phyloP scores from a whole-genome alignment of 37 sponge, comb jelly and placozoan species.

The Sycon ciliatum region DNA sequence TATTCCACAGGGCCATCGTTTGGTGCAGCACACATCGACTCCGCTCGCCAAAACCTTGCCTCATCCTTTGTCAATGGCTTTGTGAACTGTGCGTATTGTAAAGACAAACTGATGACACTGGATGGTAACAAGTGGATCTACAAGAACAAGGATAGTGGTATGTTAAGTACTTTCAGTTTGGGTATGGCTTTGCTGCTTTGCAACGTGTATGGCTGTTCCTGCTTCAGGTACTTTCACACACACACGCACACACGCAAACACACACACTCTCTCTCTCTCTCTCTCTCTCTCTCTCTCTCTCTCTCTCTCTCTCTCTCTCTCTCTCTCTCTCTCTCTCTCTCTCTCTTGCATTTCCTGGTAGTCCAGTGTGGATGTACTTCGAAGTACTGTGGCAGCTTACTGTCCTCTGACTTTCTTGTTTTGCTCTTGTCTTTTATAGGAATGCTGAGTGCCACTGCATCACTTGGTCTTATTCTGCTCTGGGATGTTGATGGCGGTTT shows the following conservation, averaged over 20 bases:
- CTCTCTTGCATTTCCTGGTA: too few relatives aligned
- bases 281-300: background rate
- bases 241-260: background rate
- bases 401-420: conserved; percentile 11
- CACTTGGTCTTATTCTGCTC: conserved; percentile 88
- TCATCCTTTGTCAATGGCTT: conserved; percentile 96
- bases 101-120: conserved; percentile 76
- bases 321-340: too few relatives aligned
- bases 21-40: conserved; percentile 63
- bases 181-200: background rate
- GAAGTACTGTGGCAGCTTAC: too few relatives aligned
- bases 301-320: background rate
- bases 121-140: conserved; percentile 93
- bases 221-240: background rate
- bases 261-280: background rate
- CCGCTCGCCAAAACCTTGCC: conserved; percentile 78
- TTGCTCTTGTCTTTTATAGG: conserved; percentile 33
- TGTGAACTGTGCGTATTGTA: conserved; percentile 86
- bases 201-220: background rate
- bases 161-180: background rate
- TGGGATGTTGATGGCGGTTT: conserved; percentile 98
- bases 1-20: conserved; percentile 11
- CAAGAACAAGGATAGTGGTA: conserved; percentile 73
- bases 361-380: too few relatives aligned
- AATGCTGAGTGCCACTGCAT: conserved; percentile 97